Evolutionary conservation across 2,113 vertebrate genomes (phyloP).

Genomic region (Pipra filicauda): DNA sequence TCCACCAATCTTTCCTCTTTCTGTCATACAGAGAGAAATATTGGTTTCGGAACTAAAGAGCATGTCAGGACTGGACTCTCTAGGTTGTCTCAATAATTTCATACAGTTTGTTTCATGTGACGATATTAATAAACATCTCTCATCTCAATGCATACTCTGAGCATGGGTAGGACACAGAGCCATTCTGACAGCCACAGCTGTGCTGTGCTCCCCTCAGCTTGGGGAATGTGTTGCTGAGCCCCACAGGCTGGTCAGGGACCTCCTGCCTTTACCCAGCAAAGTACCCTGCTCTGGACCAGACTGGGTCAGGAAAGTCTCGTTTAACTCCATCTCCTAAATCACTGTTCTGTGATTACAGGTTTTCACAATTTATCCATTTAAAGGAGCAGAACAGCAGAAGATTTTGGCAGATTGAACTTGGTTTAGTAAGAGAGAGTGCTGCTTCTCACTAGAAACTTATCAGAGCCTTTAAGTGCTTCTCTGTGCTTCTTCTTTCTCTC

Average conservation of each 20-base stretch:
- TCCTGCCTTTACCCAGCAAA: neutral
- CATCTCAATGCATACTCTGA: neutral
- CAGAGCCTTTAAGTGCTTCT: neutral
- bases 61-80: neutral
- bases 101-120: neutral
- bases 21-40: neutral
- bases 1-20: neutral
- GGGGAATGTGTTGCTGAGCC: neutral
- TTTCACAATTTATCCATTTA: neutral
- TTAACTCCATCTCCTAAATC: neutral
- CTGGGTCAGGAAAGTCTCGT: neutral
- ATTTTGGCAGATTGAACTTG: neutral
- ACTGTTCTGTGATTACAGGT: neutral
- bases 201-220: neutral
- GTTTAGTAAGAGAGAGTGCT: neutral
- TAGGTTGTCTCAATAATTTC: neutral
- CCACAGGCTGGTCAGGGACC: neutral
- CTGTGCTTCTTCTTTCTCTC: neutral
- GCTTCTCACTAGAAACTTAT: neutral
- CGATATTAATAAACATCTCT: neutral
- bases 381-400: neutral
- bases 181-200: neutral
- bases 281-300: neutral
- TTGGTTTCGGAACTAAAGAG: neutral
- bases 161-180: neutral